Base-by-base conservation (phyloP, 1,140 invertebrate species). In the Xylocopa sonorina region DNA sequence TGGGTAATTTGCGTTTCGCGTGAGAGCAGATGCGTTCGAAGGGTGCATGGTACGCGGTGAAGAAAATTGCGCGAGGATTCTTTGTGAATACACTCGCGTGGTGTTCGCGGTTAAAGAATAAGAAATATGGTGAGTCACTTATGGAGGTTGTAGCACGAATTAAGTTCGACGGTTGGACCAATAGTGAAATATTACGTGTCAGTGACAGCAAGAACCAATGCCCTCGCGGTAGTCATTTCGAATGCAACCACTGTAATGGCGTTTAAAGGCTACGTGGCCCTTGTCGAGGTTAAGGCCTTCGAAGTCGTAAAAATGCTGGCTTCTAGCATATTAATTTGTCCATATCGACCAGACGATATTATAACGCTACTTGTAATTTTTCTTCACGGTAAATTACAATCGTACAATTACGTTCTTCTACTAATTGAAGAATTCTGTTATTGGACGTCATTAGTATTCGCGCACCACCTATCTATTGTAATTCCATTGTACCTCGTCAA, bases 221-320 rank as follows among this genome's bases (percentile, higher is more conserved):
- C 62, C 78, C 34, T 80, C 55, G 81, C 16, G 16, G 16, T 27
- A 32, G 21, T 77, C 43, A 80, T 82, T 87, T 74, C 18, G 80
- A 82, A 86, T 84, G 74, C 82, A 73, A 80, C 58, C 73, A 72
- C 60, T 46, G 79, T 80, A 66, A 27, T 58, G 34, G n/a, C 27
- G 50, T 63, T 79, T 48, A 75, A 62, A 78, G 41, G 55, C 68
- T 74, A 74, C 68, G 75, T 60, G 74, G 77, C 80, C 84, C 86
- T 86, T 84, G 78, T 73, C 76, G 48, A 76, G 84, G 77, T 82
- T 85, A 72, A 82, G 74, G 75, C 58, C 80, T 86, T 80, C 60
- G 34, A 24, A 77, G 71, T 78, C 74, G 82, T 86, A 84, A 84
- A 87, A 75, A 58, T 64, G 57, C 77, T 34, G 72, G 10, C 67